Evolutionary conservation across 2,113 vertebrate species (phyloP), one percentile per base, ranked within the genome.

Genomic region (Seriola aureovittata): DNA sequence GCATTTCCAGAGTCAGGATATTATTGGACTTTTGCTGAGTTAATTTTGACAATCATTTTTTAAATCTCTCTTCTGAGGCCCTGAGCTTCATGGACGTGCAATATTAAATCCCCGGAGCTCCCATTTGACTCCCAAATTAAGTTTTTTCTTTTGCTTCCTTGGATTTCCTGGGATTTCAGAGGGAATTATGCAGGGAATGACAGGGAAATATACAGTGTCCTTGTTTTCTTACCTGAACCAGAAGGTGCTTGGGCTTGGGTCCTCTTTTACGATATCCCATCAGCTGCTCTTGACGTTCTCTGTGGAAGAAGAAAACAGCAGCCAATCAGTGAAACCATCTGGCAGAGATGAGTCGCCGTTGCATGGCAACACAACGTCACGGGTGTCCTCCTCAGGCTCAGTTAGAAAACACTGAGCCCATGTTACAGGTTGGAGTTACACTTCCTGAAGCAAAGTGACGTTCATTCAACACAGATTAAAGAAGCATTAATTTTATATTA

Each of bases 191-290:
- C 11, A 13, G 6, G 14, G 11, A 68, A 67, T 29, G n/a, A 55
- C 25, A 55, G 17, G 44, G 6, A 29, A 13, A 9, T 19, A 29
- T 60, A 1, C 19, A 14, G 11, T 23, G 5, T 42, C 17, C 4
- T 34, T 23, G 2, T 40, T 23, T 34, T 34, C 76, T 82, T 75
- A 95, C 95, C 94, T 95, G 94, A 64, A 97, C 94, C 29, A 98
- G 95, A 52, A 98, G 95, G 29, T 97, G 97, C 83, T 99, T 99
- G n/a, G 98, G 96, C 85, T 99, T 99, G 0, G 98, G 97, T 32
- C 98, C 98, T 92, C 97, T 95, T 92, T 99, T 99, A 77, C 97
- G 97, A 86, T 97, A 98, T 10, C 98, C 97, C 96, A 98, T 97
- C 94, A 97, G 91, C 94, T 98, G 97, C 84, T 99, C 98, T 85